Base-by-base conservation (phyloP, 2,113 vertebrate genomes). In the Rallus limicola region DNA sequence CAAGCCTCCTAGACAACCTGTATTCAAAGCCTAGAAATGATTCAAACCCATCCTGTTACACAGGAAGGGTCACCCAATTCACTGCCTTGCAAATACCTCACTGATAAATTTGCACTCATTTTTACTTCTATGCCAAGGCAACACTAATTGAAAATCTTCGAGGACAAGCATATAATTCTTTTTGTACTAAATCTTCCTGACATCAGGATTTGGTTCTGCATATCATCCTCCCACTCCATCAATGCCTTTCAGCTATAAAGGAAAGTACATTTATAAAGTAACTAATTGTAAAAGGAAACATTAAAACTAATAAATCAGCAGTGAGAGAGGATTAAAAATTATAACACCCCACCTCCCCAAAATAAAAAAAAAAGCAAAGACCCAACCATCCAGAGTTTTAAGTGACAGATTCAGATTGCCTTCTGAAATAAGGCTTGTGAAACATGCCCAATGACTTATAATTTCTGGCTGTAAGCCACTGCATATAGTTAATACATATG, bases 401-500 rank as follows among this genome's bases (percentile, higher is more conserved):
- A 94, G 48, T 81, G 11, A 58, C 68, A 70, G 31, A 48, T 87
- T 91, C 42, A 82, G 74, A 62, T 38, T 88, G n/a, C 71, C 68
- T 82, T 88, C 71, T 90, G 83, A 85, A 91, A 88, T 48, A n/a
- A 74, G 50, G 44, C 92, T 93, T 89, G 28, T 87, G 84, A 65
- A 74, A 78, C 25, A 56, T 40, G 33, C 38, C 78, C 29, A 65
- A 2, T 33, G 26, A 28, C 8, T 92, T 67, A 42, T 38, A 82
- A 95, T 93, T 95, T 85, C 94, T 91, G 88, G 72, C 86, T 79
- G 38, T 40, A 33, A 53, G 64, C 55, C 76, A 50, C 76, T 25
- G 48, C 76, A 29, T 40, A 6, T 38, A 50, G 74, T 75, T 96
- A 97, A 98, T 94, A 95, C 82, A 86, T 64, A 96, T 93, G 96